Conservation (phyloP, 2,888 invertebrate genomes). For the Cantharis nigra region DNA sequence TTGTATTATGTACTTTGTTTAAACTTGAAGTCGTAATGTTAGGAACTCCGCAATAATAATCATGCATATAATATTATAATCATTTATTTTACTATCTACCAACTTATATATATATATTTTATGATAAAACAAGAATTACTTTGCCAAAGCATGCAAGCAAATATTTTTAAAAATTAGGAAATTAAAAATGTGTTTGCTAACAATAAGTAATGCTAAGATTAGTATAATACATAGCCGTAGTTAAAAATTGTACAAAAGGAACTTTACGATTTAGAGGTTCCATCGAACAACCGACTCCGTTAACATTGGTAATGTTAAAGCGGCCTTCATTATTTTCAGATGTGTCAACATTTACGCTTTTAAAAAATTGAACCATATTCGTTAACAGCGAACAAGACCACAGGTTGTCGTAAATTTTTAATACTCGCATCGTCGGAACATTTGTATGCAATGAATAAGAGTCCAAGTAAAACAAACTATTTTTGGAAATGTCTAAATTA, state of each 20-base stretch:
- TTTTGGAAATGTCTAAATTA: slow-evolving; percentile 48
- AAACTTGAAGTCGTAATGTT: too few species aligned
- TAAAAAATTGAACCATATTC: slow-evolving; percentile 45
- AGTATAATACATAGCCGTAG: slow-evolving; percentile 29
- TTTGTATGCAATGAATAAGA: slow-evolving; percentile 40
- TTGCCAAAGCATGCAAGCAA: not conserved
- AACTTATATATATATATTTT: not conserved
- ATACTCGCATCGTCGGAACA: slow-evolving; percentile 41
- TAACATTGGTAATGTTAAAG: slow-evolving; percentile 48
- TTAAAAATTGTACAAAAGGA: slow-evolving; percentile 40
- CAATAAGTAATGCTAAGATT: slow-evolving; percentile 17
- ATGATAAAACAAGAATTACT: not conserved
- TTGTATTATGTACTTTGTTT: too few species aligned
- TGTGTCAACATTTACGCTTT: slow-evolving; percentile 39
- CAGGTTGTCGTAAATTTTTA: slow-evolving; percentile 48
- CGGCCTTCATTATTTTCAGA: slow-evolving; percentile 39
- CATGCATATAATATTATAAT: not conserved
- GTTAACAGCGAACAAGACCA: slow-evolving; percentile 45
- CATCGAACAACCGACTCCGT: slow-evolving; percentile 49
- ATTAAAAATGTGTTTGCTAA: slow-evolving; percentile 3
- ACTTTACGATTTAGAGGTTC: slow-evolving; percentile 33
- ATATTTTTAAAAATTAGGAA: not conserved
- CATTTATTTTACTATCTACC: not conserved
- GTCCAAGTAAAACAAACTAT: slow-evolving; percentile 47
- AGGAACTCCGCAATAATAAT: not conserved